A percentile compares a stretch with the other conserved stretches of the same genome.
These are phyloP conservation scores for Pollenia amentaria DNA, from an alignment of 2,888 invertebrate species.

Conservation along the genomic window DNA sequence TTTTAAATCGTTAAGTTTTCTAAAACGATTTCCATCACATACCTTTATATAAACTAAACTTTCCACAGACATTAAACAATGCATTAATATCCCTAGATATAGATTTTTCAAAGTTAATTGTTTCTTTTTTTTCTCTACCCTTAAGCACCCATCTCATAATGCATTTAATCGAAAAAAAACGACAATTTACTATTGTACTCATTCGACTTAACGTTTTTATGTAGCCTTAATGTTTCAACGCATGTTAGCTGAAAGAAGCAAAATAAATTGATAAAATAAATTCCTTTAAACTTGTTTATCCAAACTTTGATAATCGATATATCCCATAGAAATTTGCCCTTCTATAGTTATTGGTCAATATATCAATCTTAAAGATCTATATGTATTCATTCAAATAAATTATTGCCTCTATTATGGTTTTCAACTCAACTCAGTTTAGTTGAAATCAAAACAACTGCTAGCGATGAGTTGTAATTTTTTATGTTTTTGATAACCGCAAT, in stretches of 20 bases:
- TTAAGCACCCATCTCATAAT: slow-evolving; percentile 28
- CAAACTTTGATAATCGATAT: slow-evolving; percentile 56
- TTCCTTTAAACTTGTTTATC: slow-evolving; percentile 40
- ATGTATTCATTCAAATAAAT: slow-evolving; percentile 69
- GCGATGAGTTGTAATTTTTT: too few species aligned
- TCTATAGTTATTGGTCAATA: slow-evolving; percentile 59
- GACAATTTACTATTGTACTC: background rate
- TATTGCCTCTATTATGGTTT: too few species aligned
- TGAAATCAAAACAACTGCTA: slow-evolving; percentile 26
- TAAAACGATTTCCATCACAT: too few species aligned
- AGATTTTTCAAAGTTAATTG: slow-evolving; percentile 1
- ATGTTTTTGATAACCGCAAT: too few species aligned
- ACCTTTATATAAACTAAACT: slow-evolving; percentile 1
- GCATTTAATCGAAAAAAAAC: slow-evolving; percentile 43
- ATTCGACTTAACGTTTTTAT: background rate
- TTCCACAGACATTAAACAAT: slow-evolving; percentile 24
- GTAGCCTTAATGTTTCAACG: slow-evolving; percentile 46
- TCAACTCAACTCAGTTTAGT: too few species aligned
- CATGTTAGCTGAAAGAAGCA: background rate
- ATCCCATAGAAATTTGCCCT: slow-evolving; percentile 29
- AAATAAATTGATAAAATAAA: slow-evolving; percentile 6
- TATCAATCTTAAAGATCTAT: slow-evolving; percentile 64
- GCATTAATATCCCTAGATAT: slow-evolving; percentile 23
- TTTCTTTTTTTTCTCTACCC: background rate
- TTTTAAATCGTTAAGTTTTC: too few species aligned